These are phyloP conservation scores for Cenopis cana DNA, from an alignment of 2,888 invertebrate genomes.

Conservation along the genomic window DNA sequence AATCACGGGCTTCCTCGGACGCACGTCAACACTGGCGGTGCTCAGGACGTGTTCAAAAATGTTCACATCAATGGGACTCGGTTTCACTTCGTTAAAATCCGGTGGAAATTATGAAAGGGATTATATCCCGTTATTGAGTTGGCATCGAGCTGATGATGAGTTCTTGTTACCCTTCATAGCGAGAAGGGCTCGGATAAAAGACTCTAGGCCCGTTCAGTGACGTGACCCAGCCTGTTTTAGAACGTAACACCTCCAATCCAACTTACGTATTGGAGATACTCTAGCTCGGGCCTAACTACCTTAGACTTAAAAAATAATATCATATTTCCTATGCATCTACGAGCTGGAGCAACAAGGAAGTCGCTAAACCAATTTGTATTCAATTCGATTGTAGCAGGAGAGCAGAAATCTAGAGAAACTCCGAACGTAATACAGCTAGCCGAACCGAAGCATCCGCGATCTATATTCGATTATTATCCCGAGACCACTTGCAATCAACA, in stretches of 20 bases:
- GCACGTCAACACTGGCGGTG: not conserved
- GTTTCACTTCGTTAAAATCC: not conserved
- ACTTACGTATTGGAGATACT: no score
- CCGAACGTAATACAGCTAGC: not conserved
- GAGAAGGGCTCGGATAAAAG: no score
- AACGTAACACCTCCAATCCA: no score
- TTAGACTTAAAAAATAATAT: no score
- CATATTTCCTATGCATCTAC: not conserved
- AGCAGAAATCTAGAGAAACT: not conserved
- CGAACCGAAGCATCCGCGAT: not conserved
- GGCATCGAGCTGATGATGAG: no score
- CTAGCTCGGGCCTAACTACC: no score
- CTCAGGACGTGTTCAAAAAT: not conserved
- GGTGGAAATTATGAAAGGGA: no score
- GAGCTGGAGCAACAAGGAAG: not conserved
- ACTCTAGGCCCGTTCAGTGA: no score
- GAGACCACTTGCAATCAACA: slow-evolving; percentile 16
- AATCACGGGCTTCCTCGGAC: not conserved
- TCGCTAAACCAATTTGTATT: not conserved
- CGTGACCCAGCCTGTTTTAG: no score
- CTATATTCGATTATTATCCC: not conserved
- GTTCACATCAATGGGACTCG: not conserved
- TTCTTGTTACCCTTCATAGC: no score
- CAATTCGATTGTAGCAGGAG: not conserved
- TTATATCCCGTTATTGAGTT: no score